Evolutionary conservation across 2,113 vertebrate genomes (phyloP), one percentile per base, ranked within the genome.

Genomic region (Cathartes aura): DNA sequence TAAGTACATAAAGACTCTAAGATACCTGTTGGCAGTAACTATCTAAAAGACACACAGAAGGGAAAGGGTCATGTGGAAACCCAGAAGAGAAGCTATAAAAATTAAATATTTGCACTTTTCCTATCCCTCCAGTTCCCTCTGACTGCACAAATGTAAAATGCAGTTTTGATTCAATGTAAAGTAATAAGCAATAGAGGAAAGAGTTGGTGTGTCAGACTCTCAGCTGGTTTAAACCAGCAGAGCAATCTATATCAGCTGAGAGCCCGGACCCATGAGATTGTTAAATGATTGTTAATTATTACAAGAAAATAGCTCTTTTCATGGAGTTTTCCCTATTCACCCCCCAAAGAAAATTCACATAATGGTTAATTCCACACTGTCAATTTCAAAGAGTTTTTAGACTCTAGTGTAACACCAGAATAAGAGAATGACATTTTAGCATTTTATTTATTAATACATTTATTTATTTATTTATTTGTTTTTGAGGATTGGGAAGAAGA

Each of bases 251-350:
- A 95, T 87, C 96, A 97, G 73, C 78, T 95, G 95, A 96, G 84
- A 93, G 58, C 38, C 64, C 7, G 24, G 72, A 82, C 94, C 81
- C 92, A 82, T 60, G 90, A 95, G 87, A 95, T 89, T 93, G 86
- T 90, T 95, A 95, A 97, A 97, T 95, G 84, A 93, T 84, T 94
- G 87, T 97, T 96, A 96, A 97, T 95, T 96, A 97, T 94, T 93
- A 90, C 78, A 91, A 95, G 94, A 95, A 97, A 97, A 97, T 93
- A 94, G 60, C 52, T 91, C 43, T 58, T 96, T 95, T 94, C 82
- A 94, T 56, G 71, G 78, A 87, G 53, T 94, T 93, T 91, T 95
- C 84, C 82, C 90, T 87, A 60, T 96, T 93, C 81, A 84, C 74
- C 64, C 66, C 91, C 78, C 48, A 47, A 85, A 85, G 71, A 96